Conservation (phyloP, 2,113 vertebrate species). For the Hypanus sabinus region DNA sequence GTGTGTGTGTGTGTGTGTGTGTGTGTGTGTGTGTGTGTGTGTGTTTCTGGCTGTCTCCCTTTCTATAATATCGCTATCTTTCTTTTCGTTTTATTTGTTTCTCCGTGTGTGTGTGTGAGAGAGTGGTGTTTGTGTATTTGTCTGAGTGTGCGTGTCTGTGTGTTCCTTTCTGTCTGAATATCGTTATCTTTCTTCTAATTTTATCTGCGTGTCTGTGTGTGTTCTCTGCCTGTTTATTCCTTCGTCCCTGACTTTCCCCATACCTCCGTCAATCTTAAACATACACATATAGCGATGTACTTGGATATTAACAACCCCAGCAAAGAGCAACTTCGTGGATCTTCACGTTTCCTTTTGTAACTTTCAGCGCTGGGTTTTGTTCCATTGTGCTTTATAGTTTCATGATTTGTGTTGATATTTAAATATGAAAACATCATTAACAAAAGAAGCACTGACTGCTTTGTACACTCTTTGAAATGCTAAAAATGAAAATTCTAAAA, state of each 20-base stretch:
- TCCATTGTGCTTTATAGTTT: not conserved
- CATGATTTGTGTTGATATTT: slow-evolving; percentile 33
- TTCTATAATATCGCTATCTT: no score
- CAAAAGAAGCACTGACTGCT: not conserved
- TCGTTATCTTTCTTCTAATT: slow-evolving; percentile 23
- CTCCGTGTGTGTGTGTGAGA: no score
- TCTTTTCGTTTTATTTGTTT: no score
- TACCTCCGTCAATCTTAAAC: not conserved
- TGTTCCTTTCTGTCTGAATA: not conserved
- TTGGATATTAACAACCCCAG: not conserved
- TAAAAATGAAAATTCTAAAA: slow-evolving; percentile 25
- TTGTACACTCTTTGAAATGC: not conserved
- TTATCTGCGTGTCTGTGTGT: slow-evolving; percentile 34
- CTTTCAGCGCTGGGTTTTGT: not conserved
- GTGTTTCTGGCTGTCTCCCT: no score
- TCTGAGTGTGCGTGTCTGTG: not conserved
- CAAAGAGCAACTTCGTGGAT: not conserved
- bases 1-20: not conserved
- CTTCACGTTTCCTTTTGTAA: not conserved
- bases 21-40: no score
- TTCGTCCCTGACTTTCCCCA: not conserved
- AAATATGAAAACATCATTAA: slow-evolving; percentile 9
- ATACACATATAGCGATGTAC: not conserved
- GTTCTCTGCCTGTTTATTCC: slow-evolving; percentile 37
- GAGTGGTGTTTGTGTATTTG: no score